Base-by-base conservation (phyloP, 2,113 vertebrate genomes). In the Anas platyrhynchos region DNA sequence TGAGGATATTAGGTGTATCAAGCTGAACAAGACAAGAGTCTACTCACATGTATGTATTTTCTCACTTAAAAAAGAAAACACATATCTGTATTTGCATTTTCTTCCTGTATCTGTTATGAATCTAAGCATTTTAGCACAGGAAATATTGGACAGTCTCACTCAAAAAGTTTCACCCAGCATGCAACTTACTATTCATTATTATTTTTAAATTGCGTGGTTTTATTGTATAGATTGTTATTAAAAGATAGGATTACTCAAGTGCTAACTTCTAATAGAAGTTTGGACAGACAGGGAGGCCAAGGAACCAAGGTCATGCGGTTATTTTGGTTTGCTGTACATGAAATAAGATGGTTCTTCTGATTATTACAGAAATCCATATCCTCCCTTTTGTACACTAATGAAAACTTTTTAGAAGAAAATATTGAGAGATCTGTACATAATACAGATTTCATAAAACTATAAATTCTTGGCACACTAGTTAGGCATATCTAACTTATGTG, bases 371-470 rank as follows among this genome's bases (percentile, higher is more conserved):
- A 95, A 87, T 79, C 32, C 34, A 9, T 44, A 18, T 63, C 82
- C n/a, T 86, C 16, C 7, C 26, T 90, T 89, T 76, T 79, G 22
- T 43, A 46, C 48, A 38, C n/a, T 61, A 86, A 65, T 54, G 56
- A 65, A 68, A 76, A 68, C 6, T 1, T 90, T 94, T 95, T 75
- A 66, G 69, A 69, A 79, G 25, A 44, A 92, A 83, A 85, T 87
- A 83, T 11, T 78, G 58, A 79, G 50, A 79, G 83, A 32, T 76
- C 67, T 91, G 77, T 79, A 89, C 62, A 50, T 82, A 89, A 88
- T 66, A 79, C 41, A 93, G 63, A 93, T 96, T 93, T 83, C 58
- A 91, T 87, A 89, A 95, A 96, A 38, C 74, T 82, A 52, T 73
- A 83, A 44, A 67, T 92, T 93, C 88, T 93, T 94, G 81, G 88